phyloP scores from a whole-genome alignment of 2,113 vertebrate species.

The Lates calcarifer region DNA sequence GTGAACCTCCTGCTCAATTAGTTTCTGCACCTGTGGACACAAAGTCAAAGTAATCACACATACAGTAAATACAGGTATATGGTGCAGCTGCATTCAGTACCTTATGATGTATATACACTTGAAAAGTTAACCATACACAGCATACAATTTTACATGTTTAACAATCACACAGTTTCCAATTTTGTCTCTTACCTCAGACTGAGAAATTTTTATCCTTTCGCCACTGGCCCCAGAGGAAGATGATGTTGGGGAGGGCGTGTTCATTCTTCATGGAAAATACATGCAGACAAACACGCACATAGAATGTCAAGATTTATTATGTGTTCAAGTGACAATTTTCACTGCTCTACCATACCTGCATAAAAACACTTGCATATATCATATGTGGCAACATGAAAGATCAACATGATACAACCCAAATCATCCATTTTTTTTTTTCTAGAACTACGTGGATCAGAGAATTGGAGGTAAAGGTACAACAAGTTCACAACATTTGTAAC shows the following conservation, averaged over 20 bases:
- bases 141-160: too few species aligned
- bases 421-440: neutral
- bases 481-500: neutral
- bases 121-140: neutral
- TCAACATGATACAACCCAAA: neutral
- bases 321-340: neutral
- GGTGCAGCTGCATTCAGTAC: too few species aligned
- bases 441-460: neutral
- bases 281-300: neutral
- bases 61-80: neutral
- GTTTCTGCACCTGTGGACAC: slow-evolving; percentile 51
- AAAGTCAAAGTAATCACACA: too few species aligned
- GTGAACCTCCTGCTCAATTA: slow-evolving; percentile 58
- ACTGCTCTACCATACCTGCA: neutral
- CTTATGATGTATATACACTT: neutral
- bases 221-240: neutral
- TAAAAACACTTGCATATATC: neutral
- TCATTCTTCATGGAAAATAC: slow-evolving; percentile 43
- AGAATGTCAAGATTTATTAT: neutral
- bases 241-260: neutral
- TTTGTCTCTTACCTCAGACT: slow-evolving; percentile 55
- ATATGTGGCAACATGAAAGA: neutral
- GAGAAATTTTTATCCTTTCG: slow-evolving; percentile 18
- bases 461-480: neutral
- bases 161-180: neutral